phyloP scores from a whole-genome alignment of 2,888 invertebrate genomes.

The Girardia tigrina region DNA sequence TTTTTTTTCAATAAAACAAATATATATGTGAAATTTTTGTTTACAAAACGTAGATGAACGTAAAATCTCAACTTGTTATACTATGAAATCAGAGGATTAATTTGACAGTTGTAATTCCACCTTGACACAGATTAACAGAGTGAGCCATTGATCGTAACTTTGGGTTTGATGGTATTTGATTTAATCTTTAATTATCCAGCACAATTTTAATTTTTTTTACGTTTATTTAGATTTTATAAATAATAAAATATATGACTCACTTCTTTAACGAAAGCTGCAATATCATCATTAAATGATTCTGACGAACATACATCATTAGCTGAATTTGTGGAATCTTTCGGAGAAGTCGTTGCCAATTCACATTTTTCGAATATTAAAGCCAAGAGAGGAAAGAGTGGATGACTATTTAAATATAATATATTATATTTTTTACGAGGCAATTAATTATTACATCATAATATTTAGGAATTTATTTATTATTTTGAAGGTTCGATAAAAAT shows the following conservation, averaged over 20 bases:
- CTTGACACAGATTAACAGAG: slow-evolving; percentile 11
- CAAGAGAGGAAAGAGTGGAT: slow-evolving; percentile 94
- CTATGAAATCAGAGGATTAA: slow-evolving; percentile 14
- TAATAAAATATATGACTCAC: slow-evolving; percentile 53
- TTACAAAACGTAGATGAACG: neutral
- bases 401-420: slow-evolving; percentile 56
- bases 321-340: slow-evolving; percentile 69
- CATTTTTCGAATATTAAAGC: slow-evolving; percentile 99
- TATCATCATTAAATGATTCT: slow-evolving; percentile 99
- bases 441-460: neutral
- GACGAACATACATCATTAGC: slow-evolving; percentile 89
- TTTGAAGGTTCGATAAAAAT: too few relatives aligned
- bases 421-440: neutral
- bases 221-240: neutral
- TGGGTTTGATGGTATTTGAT: neutral
- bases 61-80: slow-evolving; percentile 7
- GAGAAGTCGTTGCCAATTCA: slow-evolving; percentile 97
- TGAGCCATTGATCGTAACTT: slow-evolving; percentile 12
- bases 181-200: slow-evolving; percentile 21
- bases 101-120: slow-evolving; percentile 11
- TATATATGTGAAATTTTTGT: neutral
- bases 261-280: slow-evolving; percentile 98
- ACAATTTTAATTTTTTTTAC: neutral
- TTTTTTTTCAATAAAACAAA: neutral
- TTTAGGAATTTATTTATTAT: too few relatives aligned